Evolutionary conservation across 2,113 vertebrate genomes (phyloP), one percentile per base, ranked within the genome.

Genomic region (Pitta sordida): DNA sequence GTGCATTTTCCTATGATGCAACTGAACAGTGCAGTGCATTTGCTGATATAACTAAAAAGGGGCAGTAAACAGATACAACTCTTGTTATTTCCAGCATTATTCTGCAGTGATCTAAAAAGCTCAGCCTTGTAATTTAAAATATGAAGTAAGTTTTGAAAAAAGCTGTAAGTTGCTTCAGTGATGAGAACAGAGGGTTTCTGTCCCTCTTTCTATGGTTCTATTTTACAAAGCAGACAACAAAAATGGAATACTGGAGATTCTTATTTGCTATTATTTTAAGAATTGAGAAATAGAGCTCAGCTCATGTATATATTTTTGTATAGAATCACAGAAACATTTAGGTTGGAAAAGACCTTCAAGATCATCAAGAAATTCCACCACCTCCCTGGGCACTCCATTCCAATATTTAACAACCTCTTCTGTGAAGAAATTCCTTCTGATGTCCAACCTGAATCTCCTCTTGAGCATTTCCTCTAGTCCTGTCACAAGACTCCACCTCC

Each of bases 281-380:
- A 93, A 86, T 3, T 53, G 67, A 88, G 69, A 93, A 77, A 80
- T 10, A 1, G 16, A 82, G 83, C 83, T 75, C 10, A 23, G 36
- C 52, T 88, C 91, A 95, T 48, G 11, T 63, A 93, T 58, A 91
- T 59, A 71, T n/a, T 83, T 94, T 94, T 83, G 52, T 48, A 86
- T n/a, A 70, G 48, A 78, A 55, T 11, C 11, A 53, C 74, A 39
- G 19, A 82, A 60, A 26, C 60, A 46, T 29, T 53, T 26, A 39
- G 11, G 19, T 46, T 74, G 23, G 37, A 67, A 64, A 81, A 59
- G 44, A 24, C 20, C 52, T 82, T 29, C n/a, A 36, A 88, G 37
- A 49, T 29, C 9, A 21, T 36, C 26, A 26, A 80, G 36, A 34
- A 15, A 56, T 19, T 15, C 3, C 53, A 56, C 17, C 43, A 56